Percentiles rank a stretch among this genome's conserved stretches.
phyloP scores from a whole-genome alignment of 2,113 vertebrate genomes.

The Saccopteryx leptura region DNA sequence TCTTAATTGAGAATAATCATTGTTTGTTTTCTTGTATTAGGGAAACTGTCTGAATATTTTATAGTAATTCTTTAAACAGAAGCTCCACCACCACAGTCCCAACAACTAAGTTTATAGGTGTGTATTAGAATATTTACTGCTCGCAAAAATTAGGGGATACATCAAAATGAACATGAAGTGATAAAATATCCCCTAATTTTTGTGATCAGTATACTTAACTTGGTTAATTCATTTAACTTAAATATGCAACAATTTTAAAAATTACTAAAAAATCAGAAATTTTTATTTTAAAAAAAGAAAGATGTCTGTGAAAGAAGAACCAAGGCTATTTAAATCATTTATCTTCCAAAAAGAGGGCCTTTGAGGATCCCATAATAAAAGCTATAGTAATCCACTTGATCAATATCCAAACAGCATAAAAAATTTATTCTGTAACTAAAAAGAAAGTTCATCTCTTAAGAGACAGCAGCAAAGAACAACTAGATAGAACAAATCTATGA shows the following conservation, averaged over 20 bases:
- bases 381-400: neutral
- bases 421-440: neutral
- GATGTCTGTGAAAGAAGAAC: neutral
- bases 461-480: constrained; percentile 19
- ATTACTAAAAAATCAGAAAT: neutral
- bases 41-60: neutral
- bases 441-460: constrained; percentile 34
- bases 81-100: fast-evolving
- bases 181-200: no score
- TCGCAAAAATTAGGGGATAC: no score
- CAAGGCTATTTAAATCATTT: constrained; percentile 56
- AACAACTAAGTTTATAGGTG: neutral
- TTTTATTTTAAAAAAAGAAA: neutral
- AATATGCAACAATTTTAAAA: neutral
- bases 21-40: neutral
- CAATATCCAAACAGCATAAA: constrained; percentile 31
- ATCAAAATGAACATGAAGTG: no score
- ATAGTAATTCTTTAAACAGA: neutral
- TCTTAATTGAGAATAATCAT: neutral
- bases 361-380: neutral
- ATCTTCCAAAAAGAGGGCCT: constrained; percentile 15
- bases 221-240: constrained; percentile 45
- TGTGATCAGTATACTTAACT: neutral
- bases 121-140: neutral
- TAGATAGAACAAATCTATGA: neutral